These are phyloP conservation scores for Melanchra persicariae DNA, from an alignment of 2,888 invertebrate species.

Conservation along the genomic window DNA sequence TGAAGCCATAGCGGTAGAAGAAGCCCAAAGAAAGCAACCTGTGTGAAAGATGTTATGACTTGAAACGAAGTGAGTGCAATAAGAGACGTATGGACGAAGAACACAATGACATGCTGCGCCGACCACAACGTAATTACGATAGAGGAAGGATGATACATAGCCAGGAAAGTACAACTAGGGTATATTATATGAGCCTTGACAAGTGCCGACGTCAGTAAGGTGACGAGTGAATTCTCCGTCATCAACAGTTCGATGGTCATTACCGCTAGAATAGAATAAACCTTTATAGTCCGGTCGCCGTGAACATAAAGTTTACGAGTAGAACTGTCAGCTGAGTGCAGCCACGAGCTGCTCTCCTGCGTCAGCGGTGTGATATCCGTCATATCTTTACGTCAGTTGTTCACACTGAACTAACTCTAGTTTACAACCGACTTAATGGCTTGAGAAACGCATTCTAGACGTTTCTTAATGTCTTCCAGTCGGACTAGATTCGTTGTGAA, in stretches of 20 bases:
- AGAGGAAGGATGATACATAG: no score
- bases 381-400: constrained; percentile 23
- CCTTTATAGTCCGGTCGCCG: neutral
- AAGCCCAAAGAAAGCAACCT: no score
- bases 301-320: constrained; percentile 1
- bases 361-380: constrained; percentile 8
- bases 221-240: neutral
- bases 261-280: neutral
- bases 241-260: neutral
- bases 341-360: neutral
- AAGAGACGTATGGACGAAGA: no score
- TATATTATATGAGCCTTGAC: no score
- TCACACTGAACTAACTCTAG: constrained; percentile 25
- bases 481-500: neutral
- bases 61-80: no score
- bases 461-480: neutral
- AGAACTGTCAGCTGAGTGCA: constrained; percentile 21
- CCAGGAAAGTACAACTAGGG: no score
- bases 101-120: no score
- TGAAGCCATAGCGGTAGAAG: no score
- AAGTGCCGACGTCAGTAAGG: no score
- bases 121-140: no score
- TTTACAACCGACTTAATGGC: constrained; percentile 21
- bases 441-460: neutral
- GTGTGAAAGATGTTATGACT: no score